Evolutionary conservation across 2,888 invertebrate genomes (phyloP).

Genomic region (Synanthedon formicaeformis): DNA sequence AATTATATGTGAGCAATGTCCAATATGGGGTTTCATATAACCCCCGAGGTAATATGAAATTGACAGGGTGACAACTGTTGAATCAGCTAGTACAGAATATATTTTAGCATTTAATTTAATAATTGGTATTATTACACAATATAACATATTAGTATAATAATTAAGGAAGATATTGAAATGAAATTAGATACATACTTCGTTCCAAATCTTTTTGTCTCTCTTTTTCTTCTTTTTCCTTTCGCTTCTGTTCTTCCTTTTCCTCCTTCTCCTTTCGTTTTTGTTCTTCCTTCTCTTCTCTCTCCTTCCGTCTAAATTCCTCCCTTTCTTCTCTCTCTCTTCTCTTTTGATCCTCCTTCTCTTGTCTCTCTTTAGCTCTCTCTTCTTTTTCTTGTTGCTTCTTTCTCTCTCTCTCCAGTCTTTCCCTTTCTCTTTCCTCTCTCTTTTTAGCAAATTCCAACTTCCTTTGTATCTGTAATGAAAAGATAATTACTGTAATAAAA

Average conservation of each 20-base stretch:
- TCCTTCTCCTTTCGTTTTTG: conserved; percentile 61
- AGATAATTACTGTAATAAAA: background rate
- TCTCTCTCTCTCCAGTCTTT: conserved; percentile 54
- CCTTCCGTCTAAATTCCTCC: conserved; percentile 52
- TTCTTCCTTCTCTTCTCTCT: conserved; percentile 67
- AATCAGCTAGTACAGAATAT: no score
- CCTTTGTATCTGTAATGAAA: conserved; percentile 56
- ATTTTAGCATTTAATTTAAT: no score
- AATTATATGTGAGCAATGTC: no score
- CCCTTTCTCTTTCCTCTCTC: conserved; percentile 65
- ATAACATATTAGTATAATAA: no score
- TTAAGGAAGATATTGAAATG: background rate
- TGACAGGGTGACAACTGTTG: no score
- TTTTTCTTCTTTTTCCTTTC: conserved; percentile 65
- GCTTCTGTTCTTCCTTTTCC: conserved; percentile 64
- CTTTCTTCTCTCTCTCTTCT: conserved; percentile 53
- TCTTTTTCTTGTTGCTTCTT: conserved; percentile 59
- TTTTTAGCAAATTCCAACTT: conserved; percentile 70
- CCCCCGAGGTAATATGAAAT: no score
- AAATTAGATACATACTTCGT: conserved; percentile 39
- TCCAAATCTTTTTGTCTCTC: conserved; percentile 69
- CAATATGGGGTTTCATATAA: no score
- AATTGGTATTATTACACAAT: no score
- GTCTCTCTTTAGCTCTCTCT: conserved; percentile 51
- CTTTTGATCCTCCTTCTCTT: conserved; percentile 52